Percentiles rank a stretch among this genome's conserved stretches.
Evolutionary conservation across 2,113 vertebrate species (phyloP).

Genomic region (Rynchops niger): DNA sequence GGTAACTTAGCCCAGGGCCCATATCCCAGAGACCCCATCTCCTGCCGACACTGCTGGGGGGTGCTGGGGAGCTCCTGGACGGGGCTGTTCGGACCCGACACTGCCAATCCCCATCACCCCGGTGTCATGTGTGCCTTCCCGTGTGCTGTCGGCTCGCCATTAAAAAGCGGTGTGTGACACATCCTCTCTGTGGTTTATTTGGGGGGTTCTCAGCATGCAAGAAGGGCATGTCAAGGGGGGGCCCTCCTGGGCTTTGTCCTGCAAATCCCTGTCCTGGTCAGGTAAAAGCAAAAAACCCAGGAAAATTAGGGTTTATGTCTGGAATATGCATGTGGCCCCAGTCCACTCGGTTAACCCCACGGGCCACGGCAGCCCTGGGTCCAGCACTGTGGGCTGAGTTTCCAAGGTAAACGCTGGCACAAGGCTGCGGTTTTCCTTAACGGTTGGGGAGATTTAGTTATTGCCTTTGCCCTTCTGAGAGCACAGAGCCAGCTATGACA

Average conservation of each 20-base stretch:
- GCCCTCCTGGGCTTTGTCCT: background rate
- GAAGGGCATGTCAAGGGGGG: background rate
- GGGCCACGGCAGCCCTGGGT: background rate
- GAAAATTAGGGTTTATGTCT: background rate
- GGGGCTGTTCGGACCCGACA: background rate
- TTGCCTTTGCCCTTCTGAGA: rapidly evolving
- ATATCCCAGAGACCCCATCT: background rate
- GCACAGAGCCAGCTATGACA: rapidly evolving
- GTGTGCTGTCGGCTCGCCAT: background rate
- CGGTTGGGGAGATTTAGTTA: background rate
- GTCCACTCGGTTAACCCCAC: background rate
- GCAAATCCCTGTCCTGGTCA: background rate
- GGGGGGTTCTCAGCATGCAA: background rate
- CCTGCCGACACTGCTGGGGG: rapidly evolving
- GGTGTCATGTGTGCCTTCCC: background rate
- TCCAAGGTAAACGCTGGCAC: background rate
- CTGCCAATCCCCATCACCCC: background rate
- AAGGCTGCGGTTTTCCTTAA: background rate
- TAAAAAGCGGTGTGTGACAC: slow-evolving; percentile 30
- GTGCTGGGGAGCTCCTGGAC: background rate
- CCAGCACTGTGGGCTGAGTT: background rate
- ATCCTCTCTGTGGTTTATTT: background rate
- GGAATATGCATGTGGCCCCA: background rate
- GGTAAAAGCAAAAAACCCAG: background rate
- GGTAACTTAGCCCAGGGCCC: background rate